A percentile compares a stretch with the other conserved stretches of the same genome.
Conservation (phyloP, 30 jellyfish, hydroid and myxozoan genomes). For the Cassiopea xamachana region DNA sequence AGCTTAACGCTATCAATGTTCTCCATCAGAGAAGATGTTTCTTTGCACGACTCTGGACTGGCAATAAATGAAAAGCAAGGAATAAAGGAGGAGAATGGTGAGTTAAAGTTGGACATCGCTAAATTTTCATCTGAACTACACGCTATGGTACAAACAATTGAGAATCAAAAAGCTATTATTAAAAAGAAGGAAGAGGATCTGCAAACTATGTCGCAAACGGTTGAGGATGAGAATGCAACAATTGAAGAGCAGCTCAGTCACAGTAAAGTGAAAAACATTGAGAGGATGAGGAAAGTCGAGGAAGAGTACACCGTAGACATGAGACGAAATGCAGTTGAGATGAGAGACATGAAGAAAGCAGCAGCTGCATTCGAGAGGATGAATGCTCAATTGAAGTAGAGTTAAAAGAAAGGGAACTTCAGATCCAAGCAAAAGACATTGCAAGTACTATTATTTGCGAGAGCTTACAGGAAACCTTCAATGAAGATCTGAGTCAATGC, state of each 20-base stretch:
- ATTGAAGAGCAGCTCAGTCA: neutral
- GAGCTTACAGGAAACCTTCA: too few species aligned
- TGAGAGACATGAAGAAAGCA: neutral
- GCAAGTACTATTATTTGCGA: neutral
- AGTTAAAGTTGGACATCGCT: neutral
- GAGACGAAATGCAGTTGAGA: neutral
- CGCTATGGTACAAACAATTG: neutral
- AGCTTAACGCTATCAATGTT: neutral
- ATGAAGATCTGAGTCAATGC: too few species aligned
- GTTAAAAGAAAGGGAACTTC: neutral
- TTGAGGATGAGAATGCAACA: neutral
- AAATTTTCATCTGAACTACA: neutral
- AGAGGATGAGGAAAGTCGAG: neutral
- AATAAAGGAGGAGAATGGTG: neutral
- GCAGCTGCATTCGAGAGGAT: neutral
- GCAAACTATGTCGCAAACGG: too few species aligned
- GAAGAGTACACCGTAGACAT: slow-evolving; percentile 3
- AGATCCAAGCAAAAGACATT: neutral
- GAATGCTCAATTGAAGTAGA: neutral
- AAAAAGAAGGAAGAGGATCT: neutral
- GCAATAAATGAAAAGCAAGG: neutral
- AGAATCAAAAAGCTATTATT: neutral
- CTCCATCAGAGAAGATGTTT: neutral
- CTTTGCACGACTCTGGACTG: neutral
- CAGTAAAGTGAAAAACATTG: neutral